These are phyloP conservation scores for Noctua janthe DNA, from an alignment of 2,888 invertebrate genomes.

Conservation along the genomic window DNA sequence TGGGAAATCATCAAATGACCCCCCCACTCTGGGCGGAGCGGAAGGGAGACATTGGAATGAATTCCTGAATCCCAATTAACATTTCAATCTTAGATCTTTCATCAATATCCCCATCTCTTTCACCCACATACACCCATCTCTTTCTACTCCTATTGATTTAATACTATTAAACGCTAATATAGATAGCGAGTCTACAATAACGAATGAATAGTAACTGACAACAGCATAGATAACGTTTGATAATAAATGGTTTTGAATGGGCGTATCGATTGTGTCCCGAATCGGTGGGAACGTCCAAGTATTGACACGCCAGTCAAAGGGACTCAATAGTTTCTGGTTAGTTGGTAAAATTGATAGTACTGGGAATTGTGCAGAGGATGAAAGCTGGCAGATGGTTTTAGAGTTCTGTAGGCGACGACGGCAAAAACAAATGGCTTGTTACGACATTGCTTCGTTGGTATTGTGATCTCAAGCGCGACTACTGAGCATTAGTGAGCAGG, in stretches of 20 bases:
- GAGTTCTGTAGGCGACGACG: no score
- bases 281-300: slow-evolving; percentile 27
- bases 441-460: no score
- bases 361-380: neutral
- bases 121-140: neutral
- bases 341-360: neutral
- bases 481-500: no score
- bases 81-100: neutral
- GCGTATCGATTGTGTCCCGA: slow-evolving; percentile 44
- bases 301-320: slow-evolving; percentile 39
- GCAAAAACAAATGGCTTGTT: no score
- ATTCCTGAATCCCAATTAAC: slow-evolving; percentile 3
- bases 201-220: slow-evolving; percentile 55
- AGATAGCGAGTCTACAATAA: slow-evolving; percentile 19
- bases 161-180: slow-evolving; percentile 41
- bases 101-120: slow-evolving; percentile 1
- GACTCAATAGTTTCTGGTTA: neutral
- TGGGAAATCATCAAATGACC: no score
- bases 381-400: neutral
- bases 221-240: slow-evolving; percentile 49
- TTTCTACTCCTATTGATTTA: slow-evolving; percentile 49
- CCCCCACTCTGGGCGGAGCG: no score
- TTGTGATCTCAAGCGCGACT: no score
- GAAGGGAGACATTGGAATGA: neutral
- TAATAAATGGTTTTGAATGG: slow-evolving; percentile 51